Conservation (phyloP, 2,888 invertebrate species). For the Camponotus fellah region DNA sequence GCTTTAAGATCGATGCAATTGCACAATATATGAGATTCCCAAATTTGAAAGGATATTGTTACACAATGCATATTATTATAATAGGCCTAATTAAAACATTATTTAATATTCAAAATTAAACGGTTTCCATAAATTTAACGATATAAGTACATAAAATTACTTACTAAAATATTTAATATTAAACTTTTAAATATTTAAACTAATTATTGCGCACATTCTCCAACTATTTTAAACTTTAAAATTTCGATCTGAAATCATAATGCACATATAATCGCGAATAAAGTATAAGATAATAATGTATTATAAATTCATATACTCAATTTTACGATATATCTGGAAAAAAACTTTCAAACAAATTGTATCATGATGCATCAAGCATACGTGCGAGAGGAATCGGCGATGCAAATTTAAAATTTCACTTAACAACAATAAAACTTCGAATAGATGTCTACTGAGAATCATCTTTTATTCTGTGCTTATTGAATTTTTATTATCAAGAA, state of each 20-base stretch:
- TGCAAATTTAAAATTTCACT: background rate
- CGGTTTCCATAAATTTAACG: background rate
- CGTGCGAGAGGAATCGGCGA: background rate
- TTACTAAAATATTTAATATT: slow-evolving; percentile 10
- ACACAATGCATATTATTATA: no score
- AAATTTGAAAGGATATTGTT: background rate
- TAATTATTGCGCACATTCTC: background rate
- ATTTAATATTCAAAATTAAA: background rate
- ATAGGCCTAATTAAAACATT: background rate
- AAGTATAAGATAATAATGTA: background rate
- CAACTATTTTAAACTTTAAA: slow-evolving; percentile 8
- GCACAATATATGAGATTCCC: background rate
- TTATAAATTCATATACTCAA: background rate
- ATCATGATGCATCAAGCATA: background rate
- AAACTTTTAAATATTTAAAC: background rate
- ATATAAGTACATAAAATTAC: background rate
- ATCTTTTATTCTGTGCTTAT: slow-evolving; percentile 4
- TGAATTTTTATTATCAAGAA: slow-evolving; percentile 20
- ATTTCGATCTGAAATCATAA: slow-evolving; percentile 8
- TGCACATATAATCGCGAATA: background rate
- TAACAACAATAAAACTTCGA: background rate
- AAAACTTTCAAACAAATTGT: background rate
- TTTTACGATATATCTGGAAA: slow-evolving; percentile 13
- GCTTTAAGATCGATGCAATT: background rate
- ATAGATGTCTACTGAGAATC: slow-evolving; percentile 5